A percentile compares a stretch with the other conserved stretches of the same genome.
Evolutionary conservation across 2,888 invertebrate species (phyloP).

Genomic region (Leptogaster cylindrica): DNA sequence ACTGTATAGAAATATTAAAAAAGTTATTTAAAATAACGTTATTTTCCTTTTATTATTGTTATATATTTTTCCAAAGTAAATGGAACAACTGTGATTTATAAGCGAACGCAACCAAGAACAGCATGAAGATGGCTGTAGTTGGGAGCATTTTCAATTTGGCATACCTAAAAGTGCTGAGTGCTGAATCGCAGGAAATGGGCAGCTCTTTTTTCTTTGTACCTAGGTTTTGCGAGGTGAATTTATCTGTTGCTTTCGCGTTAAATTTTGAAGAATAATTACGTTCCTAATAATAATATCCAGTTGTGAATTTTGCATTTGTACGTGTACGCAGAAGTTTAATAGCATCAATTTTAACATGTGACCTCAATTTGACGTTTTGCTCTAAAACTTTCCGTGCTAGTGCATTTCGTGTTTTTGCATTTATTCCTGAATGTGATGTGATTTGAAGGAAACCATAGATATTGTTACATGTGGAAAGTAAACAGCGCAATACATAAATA

Average conservation of each 20-base stretch:
- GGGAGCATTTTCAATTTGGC: neutral
- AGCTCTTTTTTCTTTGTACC: slow-evolving; percentile 44
- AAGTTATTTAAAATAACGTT: no score
- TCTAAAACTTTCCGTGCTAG: slow-evolving; percentile 47
- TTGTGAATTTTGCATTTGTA: neutral
- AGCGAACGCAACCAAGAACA: no score
- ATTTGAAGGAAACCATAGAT: slow-evolving; percentile 7
- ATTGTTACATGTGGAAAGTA: slow-evolving; percentile 9
- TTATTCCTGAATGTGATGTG: slow-evolving; percentile 13
- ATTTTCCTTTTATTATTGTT: no score
- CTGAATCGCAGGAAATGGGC: slow-evolving; percentile 41
- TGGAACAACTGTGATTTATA: no score
- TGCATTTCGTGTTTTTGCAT: slow-evolving; percentile 42
- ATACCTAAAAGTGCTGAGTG: neutral
- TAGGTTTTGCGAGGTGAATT: slow-evolving; percentile 42
- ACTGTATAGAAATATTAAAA: no score
- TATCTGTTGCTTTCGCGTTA: slow-evolving; percentile 46
- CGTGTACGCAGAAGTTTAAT: neutral
- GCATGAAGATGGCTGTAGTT: no score
- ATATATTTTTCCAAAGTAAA: no score
- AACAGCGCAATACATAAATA: neutral
- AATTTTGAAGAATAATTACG: slow-evolving; percentile 5
- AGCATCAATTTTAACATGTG: slow-evolving; percentile 58
- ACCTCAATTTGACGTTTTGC: slow-evolving; percentile 61
- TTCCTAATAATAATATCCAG: neutral